These are phyloP conservation scores for Hozukius guyotensis DNA, from an alignment of 2,797 vertebrate species.

Conservation along the genomic window DNA sequence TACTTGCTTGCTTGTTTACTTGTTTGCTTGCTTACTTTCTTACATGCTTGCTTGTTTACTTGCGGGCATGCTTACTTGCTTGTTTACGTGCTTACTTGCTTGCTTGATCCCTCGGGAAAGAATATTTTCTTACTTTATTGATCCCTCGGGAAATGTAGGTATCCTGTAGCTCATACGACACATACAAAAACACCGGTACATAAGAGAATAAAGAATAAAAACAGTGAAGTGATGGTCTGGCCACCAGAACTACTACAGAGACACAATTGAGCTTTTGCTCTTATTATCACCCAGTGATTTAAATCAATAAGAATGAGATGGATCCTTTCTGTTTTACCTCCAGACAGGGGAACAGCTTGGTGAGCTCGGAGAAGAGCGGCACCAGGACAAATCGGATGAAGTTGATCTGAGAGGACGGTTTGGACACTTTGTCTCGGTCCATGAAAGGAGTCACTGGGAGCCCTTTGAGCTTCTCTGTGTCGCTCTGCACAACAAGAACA, in stretches of 20 bases:
- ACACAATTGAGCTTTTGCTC: too few relatives aligned
- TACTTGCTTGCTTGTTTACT: background rate
- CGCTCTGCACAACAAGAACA: constrained; percentile 79
- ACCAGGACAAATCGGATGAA: constrained; percentile 85
- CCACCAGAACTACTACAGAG: too few relatives aligned
- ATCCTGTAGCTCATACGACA: too few relatives aligned
- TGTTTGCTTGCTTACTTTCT: background rate
- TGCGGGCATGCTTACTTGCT: background rate
- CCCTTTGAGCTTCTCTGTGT: constrained; percentile 91
- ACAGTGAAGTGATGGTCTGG: too few relatives aligned
- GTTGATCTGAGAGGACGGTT: constrained; percentile 90
- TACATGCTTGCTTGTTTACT: background rate
- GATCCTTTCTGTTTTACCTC: constrained; percentile 40
- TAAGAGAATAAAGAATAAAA: too few relatives aligned
- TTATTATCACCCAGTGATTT: background rate
- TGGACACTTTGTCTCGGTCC: constrained; percentile 95
- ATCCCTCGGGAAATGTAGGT: too few relatives aligned
- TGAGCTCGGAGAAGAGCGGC: constrained; percentile 72
- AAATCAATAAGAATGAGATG: too few relatives aligned
- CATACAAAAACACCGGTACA: too few relatives aligned
- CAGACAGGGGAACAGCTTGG: constrained; percentile 68
- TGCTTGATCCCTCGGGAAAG: background rate
- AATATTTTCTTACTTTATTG: too few relatives aligned
- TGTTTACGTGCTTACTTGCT: background rate
- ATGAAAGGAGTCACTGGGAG: constrained; percentile 94